phyloP scores from a whole-genome alignment of 2,113 vertebrate species.

The Meles meles region DNA sequence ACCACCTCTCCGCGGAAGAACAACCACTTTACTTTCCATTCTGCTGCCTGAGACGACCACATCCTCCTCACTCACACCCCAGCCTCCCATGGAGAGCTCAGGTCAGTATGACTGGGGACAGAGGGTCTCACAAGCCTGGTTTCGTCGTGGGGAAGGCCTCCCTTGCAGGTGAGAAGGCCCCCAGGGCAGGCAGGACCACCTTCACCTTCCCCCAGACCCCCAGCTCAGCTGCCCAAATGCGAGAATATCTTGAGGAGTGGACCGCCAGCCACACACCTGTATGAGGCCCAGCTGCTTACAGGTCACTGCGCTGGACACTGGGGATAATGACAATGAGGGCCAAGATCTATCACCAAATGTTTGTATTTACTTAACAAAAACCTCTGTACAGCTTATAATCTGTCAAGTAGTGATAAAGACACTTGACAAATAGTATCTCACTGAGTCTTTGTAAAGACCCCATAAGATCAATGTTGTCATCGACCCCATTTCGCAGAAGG shows the following conservation, averaged over 20 bases:
- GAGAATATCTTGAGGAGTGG: not conserved
- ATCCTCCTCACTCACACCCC: not conserved
- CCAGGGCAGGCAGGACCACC: not conserved
- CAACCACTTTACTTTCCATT: not conserved
- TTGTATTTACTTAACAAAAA: not conserved
- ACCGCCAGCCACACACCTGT: not conserved
- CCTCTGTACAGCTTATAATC: not conserved
- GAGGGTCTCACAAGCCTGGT: not conserved
- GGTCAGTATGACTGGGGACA: conserved; percentile 33
- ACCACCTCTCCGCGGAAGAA: not conserved
- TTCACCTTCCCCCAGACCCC: not conserved
- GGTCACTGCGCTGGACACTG: not conserved
- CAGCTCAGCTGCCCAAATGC: not conserved
- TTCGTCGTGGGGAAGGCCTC: too few relatives aligned
- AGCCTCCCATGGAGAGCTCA: conserved; percentile 67
- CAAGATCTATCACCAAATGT: not conserved
- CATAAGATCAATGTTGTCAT: not conserved
- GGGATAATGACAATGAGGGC: not conserved
- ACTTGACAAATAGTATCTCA: not conserved
- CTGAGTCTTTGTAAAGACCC: not conserved
- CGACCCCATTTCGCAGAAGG: not conserved
- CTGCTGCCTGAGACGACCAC: conserved; percentile 17
- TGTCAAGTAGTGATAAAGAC: not conserved
- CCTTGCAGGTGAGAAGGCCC: not conserved
- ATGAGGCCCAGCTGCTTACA: not conserved